Percentiles rank a stretch among this genome's conserved stretches.
Evolutionary conservation across 2,888 invertebrate species (phyloP).

Genomic region (Hypolimnas misippus): DNA sequence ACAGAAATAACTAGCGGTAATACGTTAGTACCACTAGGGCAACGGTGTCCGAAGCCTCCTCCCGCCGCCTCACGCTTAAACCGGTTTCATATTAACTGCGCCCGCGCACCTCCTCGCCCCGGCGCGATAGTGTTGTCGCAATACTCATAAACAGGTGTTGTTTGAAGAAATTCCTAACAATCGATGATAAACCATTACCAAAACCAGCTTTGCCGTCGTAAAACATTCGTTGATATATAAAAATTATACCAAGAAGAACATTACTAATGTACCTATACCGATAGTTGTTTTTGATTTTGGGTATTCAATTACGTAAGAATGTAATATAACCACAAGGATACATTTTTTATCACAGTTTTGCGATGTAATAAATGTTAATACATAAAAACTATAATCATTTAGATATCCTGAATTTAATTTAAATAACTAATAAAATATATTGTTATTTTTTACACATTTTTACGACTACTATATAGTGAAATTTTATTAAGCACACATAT

Average conservation of each 20-base stretch:
- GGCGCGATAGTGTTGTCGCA: constrained; percentile 61
- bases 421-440: too few relatives aligned
- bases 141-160: constrained; percentile 69
- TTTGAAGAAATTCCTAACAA: constrained; percentile 47
- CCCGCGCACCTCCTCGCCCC: constrained; percentile 46
- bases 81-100: constrained; percentile 67
- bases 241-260: not conserved
- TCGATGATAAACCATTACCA: not conserved
- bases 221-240: not conserved
- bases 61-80: constrained; percentile 48
- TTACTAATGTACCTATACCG: not conserved
- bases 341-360: too few relatives aligned
- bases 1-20: constrained; percentile 59
- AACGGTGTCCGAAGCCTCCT: constrained; percentile 61
- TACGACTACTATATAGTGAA: not conserved
- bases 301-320: too few relatives aligned
- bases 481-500: not conserved
- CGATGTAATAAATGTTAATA: too few relatives aligned
- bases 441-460: not conserved
- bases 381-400: too few relatives aligned
- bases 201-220: not conserved
- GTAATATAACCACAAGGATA: too few relatives aligned
- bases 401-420: too few relatives aligned
- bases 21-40: constrained; percentile 66
- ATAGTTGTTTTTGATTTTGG: not conserved